Conservation (phyloP, 2,113 vertebrate genomes). For the Apteryx mantelli region DNA sequence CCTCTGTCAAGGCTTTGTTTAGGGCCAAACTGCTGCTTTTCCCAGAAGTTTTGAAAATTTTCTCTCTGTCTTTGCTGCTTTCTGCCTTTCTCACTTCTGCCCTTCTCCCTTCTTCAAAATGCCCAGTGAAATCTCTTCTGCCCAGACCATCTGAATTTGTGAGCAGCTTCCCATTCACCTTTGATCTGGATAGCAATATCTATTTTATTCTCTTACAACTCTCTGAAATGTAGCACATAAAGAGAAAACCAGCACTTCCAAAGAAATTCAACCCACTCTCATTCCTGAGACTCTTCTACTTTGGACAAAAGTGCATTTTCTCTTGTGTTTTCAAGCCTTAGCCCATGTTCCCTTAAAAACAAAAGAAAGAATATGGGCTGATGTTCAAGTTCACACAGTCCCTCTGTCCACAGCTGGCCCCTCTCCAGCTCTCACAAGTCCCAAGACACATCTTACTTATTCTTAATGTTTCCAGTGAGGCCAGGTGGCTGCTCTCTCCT, state of each 20-base stretch:
- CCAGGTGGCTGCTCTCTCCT: slow-evolving; percentile 7
- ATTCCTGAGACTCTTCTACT: neutral
- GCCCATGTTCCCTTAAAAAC: neutral
- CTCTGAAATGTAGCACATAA: neutral
- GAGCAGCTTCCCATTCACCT: neutral
- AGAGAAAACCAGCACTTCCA: neutral
- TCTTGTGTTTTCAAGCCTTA: neutral
- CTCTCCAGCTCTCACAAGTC: slow-evolving; percentile 13
- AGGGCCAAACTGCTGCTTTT: neutral
- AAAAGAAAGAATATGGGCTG: neutral
- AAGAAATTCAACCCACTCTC: neutral
- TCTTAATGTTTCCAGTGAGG: neutral
- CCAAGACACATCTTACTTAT: neutral
- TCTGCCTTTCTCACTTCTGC: neutral
- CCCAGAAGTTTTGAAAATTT: neutral
- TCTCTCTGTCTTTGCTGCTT: neutral
- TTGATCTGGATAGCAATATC: neutral
- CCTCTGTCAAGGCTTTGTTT: neutral
- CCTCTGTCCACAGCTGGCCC: neutral
- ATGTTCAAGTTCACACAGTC: slow-evolving; percentile 41
- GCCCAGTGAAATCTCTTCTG: neutral
- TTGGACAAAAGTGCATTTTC: neutral
- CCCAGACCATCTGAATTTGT: neutral
- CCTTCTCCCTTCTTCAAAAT: neutral
- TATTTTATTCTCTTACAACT: neutral